Evolutionary conservation across 2,113 vertebrate genomes (phyloP).

Genomic region (Shinisaurus crocodilurus): DNA sequence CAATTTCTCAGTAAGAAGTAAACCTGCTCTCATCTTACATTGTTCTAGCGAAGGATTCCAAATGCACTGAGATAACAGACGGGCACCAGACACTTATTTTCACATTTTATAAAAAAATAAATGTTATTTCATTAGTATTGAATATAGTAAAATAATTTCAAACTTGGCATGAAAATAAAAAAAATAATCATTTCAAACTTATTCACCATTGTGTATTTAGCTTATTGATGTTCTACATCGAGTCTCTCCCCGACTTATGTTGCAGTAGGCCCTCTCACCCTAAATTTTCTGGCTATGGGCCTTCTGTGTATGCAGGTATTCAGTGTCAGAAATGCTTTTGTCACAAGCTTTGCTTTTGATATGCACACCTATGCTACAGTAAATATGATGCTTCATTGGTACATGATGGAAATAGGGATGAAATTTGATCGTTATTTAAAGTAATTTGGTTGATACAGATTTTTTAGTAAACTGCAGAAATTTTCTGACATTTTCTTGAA

Average conservation of each 20-base stretch:
- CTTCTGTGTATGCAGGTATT: not conserved
- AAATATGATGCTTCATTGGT: not conserved
- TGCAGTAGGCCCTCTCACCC: not conserved
- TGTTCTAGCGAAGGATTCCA: not conserved
- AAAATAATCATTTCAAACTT: not conserved
- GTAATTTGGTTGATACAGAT: not conserved
- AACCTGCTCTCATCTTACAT: not conserved
- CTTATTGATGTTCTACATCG: not conserved
- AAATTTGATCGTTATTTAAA: not conserved
- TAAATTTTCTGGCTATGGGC: not conserved
- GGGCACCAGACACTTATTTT: not conserved
- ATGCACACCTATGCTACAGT: no score
- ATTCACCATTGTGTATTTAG: not conserved
- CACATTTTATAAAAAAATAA: not conserved
- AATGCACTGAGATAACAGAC: not conserved
- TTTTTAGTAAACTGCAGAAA: not conserved
- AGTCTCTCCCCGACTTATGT: not conserved
- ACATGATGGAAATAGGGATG: not conserved
- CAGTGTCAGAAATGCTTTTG: not conserved
- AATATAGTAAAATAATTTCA: not conserved
- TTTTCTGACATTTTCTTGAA: not conserved
- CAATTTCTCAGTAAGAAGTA: not conserved
- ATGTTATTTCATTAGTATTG: not conserved
- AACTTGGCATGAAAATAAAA: no score
- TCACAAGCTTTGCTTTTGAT: not conserved